phyloP scores from a whole-genome alignment of 2,888 invertebrate genomes.

The Mellilla xanthometata region DNA sequence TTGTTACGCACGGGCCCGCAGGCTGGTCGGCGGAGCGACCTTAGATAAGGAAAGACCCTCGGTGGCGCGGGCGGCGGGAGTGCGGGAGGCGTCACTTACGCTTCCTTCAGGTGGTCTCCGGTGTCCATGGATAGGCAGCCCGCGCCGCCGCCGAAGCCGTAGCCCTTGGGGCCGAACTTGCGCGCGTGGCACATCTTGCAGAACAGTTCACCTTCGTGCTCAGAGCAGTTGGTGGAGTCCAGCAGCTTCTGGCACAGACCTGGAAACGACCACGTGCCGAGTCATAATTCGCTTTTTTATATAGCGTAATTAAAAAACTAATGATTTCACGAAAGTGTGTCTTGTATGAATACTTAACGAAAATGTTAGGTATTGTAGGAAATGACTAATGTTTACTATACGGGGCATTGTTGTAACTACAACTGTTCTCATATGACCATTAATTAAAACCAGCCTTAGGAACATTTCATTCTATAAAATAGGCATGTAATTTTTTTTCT shows the following conservation, averaged over 20 bases:
- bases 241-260: slow-evolving; percentile 98
- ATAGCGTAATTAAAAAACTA: too few species aligned
- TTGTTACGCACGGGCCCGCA: slow-evolving; percentile 78
- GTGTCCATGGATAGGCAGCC: slow-evolving; percentile 98
- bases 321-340: not conserved
- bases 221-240: slow-evolving; percentile 99
- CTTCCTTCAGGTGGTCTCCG: slow-evolving; percentile 92
- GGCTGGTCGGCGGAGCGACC: slow-evolving; percentile 72
- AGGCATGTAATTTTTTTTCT: too few species aligned
- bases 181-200: slow-evolving; percentile 99
- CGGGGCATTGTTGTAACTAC: not conserved
- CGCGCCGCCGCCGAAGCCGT: slow-evolving; percentile 99
- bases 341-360: not conserved
- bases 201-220: slow-evolving; percentile 97
- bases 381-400: slow-evolving; percentile 4
- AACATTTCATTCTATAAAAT: too few species aligned
- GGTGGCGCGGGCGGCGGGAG: slow-evolving; percentile 80
- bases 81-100: slow-evolving; percentile 85
- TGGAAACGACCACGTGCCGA: slow-evolving; percentile 50
- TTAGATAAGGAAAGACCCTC: slow-evolving; percentile 83
- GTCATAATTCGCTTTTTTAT: too few species aligned
- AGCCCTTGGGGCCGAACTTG: slow-evolving; percentile 99
- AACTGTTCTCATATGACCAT: too few species aligned
- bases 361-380: too few species aligned
- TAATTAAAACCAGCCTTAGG: too few species aligned